Evolutionary conservation across 2,888 invertebrate genomes (phyloP), one percentile per base, ranked within the genome.

Genomic region (Tiphia femorata): DNA sequence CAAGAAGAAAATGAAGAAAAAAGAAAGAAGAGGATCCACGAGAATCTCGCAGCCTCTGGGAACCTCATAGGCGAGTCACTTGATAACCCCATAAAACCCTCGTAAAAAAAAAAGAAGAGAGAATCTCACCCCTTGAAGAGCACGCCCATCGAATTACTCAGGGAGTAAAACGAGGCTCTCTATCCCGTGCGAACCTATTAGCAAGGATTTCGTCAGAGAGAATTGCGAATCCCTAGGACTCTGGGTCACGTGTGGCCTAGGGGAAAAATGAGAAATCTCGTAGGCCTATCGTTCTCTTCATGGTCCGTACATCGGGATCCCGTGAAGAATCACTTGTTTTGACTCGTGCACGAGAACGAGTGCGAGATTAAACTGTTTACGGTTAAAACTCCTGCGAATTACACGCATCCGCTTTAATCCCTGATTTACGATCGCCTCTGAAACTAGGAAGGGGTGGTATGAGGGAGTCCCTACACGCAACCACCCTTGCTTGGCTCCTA

Each of bases 251-350:
- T n/a, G n/a, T n/a, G n/a, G n/a, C n/a, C n/a, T n/a, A n/a, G n/a
- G n/a, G n/a, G n/a, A n/a, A n/a, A n/a, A n/a, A n/a, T n/a, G n/a
- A n/a, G n/a, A n/a, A n/a, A 8, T 21, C 42, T 7, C 2, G 7
- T 25, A n/a, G 17, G 3, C 30, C 29, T 38, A 37, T 10, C 17
- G 44, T 19, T 23, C 49, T 19, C 47, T 20, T 17, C 6, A 16
- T 16, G n/a, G 10, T 6, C 33, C 7, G 30, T 21, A 23, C 55
- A 46, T 56, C 47, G 17, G 33, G 48, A n/a, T 21, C 29, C 70
- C 80, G 73, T 80, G 76, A 75, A 76, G 68, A 77, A 81, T 83
- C 72, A 66, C 72, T 77, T 83, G 83, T 83, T 83, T 82, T 82
- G 82, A 82, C 82, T 79, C 33, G 12, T 25, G 25, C 5, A 8